Conservation (phyloP, 37 sponge, comb jelly and placozoan species). For the Spongia lamella region DNA sequence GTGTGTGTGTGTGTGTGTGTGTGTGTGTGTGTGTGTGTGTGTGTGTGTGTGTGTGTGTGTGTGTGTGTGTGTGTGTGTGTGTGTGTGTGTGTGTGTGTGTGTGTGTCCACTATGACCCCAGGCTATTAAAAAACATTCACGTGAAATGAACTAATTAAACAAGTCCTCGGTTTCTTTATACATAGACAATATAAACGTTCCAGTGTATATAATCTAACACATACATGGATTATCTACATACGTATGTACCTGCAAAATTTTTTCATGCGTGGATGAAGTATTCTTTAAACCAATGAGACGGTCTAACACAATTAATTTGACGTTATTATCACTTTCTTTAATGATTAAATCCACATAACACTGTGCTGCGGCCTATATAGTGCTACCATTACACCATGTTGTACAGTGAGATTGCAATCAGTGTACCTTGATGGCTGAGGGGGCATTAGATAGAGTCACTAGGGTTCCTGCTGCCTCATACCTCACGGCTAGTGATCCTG, state of each 20-base stretch:
- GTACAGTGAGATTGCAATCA: neutral
- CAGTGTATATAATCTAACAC: too few species aligned
- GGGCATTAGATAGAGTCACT: conserved; percentile 94
- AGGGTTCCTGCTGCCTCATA: conserved; percentile 98
- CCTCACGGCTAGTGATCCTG: conserved; percentile 87
- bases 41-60: too few species aligned
- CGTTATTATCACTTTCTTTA: conserved; percentile 99
- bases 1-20: too few species aligned
- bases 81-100: too few species aligned
- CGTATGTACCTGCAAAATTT: conserved; percentile 71
- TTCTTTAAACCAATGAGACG: conserved; percentile 75
- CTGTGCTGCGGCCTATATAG: conserved; percentile 88
- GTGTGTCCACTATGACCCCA: too few species aligned
- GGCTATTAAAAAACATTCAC: too few species aligned
- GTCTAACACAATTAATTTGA: conserved; percentile 97
- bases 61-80: too few species aligned
- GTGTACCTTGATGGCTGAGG: conserved; percentile 92
- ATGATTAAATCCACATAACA: conserved; percentile 97
- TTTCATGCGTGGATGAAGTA: conserved; percentile 67
- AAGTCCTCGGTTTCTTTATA: too few species aligned
- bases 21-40: too few species aligned
- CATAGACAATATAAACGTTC: too few species aligned
- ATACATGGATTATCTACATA: too few species aligned
- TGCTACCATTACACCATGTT: neutral
- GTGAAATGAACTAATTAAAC: too few species aligned